These are phyloP conservation scores for Scomber colias DNA, from an alignment of 2,113 vertebrate genomes.

Conservation along the genomic window DNA sequence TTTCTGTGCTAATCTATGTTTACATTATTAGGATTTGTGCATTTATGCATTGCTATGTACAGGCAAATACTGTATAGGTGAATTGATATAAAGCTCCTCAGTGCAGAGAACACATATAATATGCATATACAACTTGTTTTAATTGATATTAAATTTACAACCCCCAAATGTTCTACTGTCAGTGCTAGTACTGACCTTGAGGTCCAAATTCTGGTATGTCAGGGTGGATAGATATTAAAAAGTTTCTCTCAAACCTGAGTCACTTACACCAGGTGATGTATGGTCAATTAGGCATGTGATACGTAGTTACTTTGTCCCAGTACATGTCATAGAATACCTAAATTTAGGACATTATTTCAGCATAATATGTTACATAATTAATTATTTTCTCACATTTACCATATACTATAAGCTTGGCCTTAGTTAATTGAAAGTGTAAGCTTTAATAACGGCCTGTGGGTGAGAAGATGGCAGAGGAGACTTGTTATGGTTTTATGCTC, in stretches of 20 bases:
- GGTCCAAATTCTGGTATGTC: not conserved
- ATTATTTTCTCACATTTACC: slow-evolving; percentile 7
- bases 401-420: not conserved
- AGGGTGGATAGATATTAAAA: not conserved
- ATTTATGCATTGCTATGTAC: slow-evolving; percentile 38
- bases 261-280: not conserved
- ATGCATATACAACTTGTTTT: slow-evolving; percentile 21
- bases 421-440: not conserved
- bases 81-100: slow-evolving; percentile 9
- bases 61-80: not conserved
- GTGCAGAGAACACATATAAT: slow-evolving; percentile 4
- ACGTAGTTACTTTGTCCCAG: not conserved
- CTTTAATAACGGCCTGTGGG: not conserved
- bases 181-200: not conserved
- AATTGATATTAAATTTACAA: slow-evolving; percentile 25
- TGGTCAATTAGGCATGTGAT: not conserved
- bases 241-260: not conserved
- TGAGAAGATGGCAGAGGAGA: not conserved
- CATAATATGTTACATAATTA: slow-evolving; percentile 18
- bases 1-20: slow-evolving; percentile 30
- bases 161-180: not conserved
- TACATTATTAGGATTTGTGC: slow-evolving; percentile 24
- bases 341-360: slow-evolving; percentile 4
- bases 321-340: not conserved
- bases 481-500: not conserved